Conservation (phyloP, 2,113 vertebrate species). For the Galbula dea region DNA sequence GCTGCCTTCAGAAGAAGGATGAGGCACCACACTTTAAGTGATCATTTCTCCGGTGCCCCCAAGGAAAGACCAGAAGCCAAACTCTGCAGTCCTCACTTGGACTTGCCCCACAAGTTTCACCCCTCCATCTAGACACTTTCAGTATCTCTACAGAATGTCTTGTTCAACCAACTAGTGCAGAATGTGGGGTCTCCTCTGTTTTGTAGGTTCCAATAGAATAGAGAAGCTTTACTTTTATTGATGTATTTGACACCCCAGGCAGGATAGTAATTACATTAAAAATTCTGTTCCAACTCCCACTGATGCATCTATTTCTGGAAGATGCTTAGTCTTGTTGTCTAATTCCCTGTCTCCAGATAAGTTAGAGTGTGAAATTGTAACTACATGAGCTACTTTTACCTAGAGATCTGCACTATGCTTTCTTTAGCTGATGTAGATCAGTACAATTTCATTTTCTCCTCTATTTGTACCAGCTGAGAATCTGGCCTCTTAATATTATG, state of each 20-base stretch:
- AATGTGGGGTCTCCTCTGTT: neutral
- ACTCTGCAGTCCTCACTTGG: neutral
- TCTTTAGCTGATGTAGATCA: neutral
- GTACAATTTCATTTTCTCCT: neutral
- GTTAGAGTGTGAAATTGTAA: slow-evolving; percentile 6
- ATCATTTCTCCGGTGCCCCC: neutral
- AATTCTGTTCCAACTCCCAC: slow-evolving; percentile 34
- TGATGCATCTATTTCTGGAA: slow-evolving; percentile 50
- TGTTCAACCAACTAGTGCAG: neutral
- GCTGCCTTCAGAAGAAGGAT: neutral
- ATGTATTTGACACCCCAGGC: neutral
- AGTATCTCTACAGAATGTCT: neutral
- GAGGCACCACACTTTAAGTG: neutral
- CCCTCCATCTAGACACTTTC: neutral
- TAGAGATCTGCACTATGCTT: neutral
- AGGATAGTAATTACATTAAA: slow-evolving; percentile 28
- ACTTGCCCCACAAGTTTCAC: neutral
- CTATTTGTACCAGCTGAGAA: neutral
- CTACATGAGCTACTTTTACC: neutral
- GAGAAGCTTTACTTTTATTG: neutral
- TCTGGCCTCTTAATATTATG: neutral
- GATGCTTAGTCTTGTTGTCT: slow-evolving; percentile 31
- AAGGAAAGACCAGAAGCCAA: neutral
- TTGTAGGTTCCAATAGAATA: neutral
- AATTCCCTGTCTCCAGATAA: slow-evolving; percentile 14